These are phyloP conservation scores for Phasianus colchicus DNA, from an alignment of 2,113 vertebrate genomes.

Conservation along the genomic window DNA sequence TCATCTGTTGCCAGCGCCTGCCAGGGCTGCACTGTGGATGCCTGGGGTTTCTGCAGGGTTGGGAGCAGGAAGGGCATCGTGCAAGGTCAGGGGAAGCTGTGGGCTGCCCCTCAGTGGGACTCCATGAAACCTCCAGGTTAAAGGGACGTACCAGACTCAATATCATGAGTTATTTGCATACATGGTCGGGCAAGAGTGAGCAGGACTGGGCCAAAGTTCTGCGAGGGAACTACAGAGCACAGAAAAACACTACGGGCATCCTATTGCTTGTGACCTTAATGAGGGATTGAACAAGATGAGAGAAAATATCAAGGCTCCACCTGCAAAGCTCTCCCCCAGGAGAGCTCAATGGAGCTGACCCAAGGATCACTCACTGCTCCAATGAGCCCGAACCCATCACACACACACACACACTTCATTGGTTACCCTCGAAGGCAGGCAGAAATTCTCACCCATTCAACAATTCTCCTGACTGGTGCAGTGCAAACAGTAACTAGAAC, in stretches of 20 bases:
- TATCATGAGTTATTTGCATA: background rate
- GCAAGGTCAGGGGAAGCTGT: background rate
- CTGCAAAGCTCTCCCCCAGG: background rate
- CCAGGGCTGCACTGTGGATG: fast-evolving
- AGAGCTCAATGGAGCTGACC: background rate
- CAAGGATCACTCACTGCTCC: background rate
- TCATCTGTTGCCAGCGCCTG: background rate
- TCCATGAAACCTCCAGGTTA: background rate
- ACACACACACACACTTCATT: background rate
- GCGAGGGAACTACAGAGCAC: background rate
- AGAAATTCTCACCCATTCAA: background rate
- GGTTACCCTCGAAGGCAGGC: background rate
- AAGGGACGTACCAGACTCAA: background rate
- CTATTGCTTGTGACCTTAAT: background rate
- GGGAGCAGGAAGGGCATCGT: background rate
- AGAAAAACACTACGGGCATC: background rate
- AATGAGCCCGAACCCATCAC: background rate
- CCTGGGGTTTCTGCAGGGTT: background rate
- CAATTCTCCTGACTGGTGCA: fast-evolving
- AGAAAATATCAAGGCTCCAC: background rate
- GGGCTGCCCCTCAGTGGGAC: background rate
- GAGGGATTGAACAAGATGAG: background rate
- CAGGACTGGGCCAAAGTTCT: fast-evolving
- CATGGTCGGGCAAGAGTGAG: fast-evolving
- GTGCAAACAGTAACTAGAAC: background rate